Evolutionary conservation across 2,888 invertebrate genomes (phyloP).

Genomic region (Mesodorylaimus sp.): DNA sequence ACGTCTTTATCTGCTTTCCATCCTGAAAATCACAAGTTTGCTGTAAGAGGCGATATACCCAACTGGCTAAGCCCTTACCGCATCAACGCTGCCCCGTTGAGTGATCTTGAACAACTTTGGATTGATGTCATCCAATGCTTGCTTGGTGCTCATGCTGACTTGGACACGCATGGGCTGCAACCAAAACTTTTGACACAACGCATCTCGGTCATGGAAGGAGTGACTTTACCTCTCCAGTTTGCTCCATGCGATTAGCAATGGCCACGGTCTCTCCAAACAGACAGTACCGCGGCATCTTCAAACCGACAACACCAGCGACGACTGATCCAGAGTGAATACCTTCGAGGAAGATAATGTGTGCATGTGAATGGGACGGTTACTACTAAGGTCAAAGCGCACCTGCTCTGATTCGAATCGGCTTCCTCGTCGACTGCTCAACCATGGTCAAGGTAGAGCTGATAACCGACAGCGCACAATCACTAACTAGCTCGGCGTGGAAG

Average conservation of each 20-base stretch:
- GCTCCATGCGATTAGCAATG: slow-evolving; percentile 78
- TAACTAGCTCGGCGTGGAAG: slow-evolving; percentile 57
- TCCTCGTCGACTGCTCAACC: slow-evolving; percentile 1
- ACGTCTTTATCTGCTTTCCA: slow-evolving; percentile 12
- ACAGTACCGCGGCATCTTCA: slow-evolving; percentile 73
- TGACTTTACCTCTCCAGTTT: slow-evolving; percentile 49
- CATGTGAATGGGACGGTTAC: background rate
- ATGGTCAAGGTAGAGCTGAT: slow-evolving; percentile 12
- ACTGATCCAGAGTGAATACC: no score
- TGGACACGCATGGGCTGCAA: slow-evolving; percentile 65
- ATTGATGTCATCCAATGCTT: slow-evolving; percentile 43
- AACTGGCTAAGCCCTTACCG: slow-evolving; percentile 9
- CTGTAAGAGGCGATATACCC: no score
- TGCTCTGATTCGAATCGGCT: slow-evolving; percentile 9
- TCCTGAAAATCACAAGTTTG: slow-evolving; percentile 1
- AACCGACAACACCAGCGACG: no score
- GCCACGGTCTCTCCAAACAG: slow-evolving; percentile 77
- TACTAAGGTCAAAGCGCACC: no score
- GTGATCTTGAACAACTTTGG: slow-evolving; percentile 15
- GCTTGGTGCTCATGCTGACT: slow-evolving; percentile 68
- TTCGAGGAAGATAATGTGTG: slow-evolving; percentile 45
- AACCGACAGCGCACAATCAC: slow-evolving; percentile 24
- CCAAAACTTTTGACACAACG: background rate
- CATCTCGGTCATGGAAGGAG: background rate
- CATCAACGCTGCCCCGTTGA: slow-evolving; percentile 8